Evolutionary conservation across 2,113 vertebrate species (phyloP).

Genomic region (Delphinapterus leucas): DNA sequence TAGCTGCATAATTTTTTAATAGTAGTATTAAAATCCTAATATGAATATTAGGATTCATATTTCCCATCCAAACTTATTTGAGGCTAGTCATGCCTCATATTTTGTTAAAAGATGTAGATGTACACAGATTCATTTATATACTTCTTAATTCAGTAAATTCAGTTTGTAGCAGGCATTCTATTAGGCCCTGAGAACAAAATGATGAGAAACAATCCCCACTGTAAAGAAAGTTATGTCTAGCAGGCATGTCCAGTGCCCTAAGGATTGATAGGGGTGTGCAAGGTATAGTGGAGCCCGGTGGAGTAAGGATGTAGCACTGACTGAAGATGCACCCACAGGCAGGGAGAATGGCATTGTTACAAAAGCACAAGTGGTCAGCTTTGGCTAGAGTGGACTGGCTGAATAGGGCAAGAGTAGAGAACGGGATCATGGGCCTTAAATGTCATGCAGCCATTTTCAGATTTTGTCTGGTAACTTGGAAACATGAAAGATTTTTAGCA

Average conservation of each 20-base stretch:
- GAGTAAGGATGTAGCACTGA: not conserved
- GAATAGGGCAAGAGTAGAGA: not conserved
- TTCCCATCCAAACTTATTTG: not conserved
- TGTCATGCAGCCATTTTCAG: not conserved
- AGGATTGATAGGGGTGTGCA: not conserved
- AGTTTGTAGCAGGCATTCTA: not conserved
- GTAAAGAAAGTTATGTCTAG: not conserved
- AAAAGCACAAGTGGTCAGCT: not conserved
- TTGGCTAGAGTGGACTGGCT: not conserved
- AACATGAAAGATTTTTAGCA: not conserved
- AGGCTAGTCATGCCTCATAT: not conserved
- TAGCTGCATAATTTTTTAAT: not conserved
- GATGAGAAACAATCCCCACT: not conserved
- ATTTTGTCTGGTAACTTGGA: not conserved
- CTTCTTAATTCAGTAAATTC: not conserved
- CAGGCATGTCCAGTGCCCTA: not conserved
- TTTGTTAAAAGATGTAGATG: not conserved
- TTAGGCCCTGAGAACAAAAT: not conserved
- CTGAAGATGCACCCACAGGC: not conserved
- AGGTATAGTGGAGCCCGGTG: not conserved
- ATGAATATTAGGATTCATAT: not conserved
- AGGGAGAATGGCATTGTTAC: not conserved
- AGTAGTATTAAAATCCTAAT: not conserved
- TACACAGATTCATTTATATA: not conserved
- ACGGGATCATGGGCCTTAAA: not conserved